Evolutionary conservation across 2,113 vertebrate genomes (phyloP).

Genomic region (Pelecanus crispus): DNA sequence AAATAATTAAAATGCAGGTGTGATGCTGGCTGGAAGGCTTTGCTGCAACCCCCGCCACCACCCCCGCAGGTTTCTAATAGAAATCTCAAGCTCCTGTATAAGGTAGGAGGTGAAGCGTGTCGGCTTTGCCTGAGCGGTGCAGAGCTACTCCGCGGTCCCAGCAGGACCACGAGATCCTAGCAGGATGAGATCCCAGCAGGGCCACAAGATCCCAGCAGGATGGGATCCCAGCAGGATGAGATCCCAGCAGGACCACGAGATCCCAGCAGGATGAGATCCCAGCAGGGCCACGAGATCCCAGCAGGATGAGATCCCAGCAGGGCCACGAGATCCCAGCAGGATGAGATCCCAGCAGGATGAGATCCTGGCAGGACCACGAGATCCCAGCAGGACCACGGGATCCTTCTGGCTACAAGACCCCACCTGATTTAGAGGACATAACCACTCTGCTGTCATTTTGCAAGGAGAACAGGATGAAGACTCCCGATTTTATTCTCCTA

Average conservation of each 20-base stretch:
- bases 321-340: too few relatives aligned
- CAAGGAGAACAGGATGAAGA: not conserved
- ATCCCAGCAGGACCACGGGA: not conserved
- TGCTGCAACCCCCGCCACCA: not conserved
- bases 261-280: not conserved
- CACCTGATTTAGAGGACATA: too few relatives aligned
- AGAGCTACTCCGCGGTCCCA: not conserved
- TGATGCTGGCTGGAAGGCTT: not conserved
- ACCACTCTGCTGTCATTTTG: not conserved
- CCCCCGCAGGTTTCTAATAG: accelerated
- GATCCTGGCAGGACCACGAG: too few relatives aligned
- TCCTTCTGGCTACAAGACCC: not conserved
- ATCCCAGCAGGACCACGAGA: not conserved
- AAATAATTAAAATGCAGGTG: not conserved
- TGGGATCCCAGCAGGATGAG: not conserved
- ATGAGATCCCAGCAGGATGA: too few relatives aligned
- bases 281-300: not conserved
- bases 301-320: not conserved
- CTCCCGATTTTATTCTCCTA: not conserved
- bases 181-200: not conserved
- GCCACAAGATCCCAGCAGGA: too few relatives aligned
- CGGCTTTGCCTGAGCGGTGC: not conserved
- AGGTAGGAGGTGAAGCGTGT: not conserved
- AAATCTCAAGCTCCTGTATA: not conserved
- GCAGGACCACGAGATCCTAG: not conserved